Conservation (phyloP, 2,113 vertebrate species). For the Caretta caretta region DNA sequence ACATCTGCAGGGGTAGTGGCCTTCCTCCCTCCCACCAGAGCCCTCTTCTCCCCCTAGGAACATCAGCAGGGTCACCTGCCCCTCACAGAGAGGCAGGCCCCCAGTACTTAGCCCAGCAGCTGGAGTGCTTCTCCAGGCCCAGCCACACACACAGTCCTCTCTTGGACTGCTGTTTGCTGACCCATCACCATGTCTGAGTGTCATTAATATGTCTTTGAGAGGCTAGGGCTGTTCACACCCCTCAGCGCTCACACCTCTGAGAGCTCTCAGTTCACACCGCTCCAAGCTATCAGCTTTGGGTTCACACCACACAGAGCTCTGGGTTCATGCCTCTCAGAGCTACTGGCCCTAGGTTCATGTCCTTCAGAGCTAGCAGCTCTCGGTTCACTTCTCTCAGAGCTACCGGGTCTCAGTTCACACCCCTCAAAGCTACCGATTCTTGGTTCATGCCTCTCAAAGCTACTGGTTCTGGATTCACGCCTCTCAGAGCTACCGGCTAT, state of each 20-base stretch:
- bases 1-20: background rate
- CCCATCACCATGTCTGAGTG: background rate
- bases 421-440: too few species aligned
- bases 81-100: background rate
- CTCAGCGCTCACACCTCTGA: background rate
- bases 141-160: background rate
- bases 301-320: too few species aligned
- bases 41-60: background rate
- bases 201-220: background rate
- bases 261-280: too few species aligned
- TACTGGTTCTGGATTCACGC: too few species aligned
- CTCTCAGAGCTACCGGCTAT: too few species aligned
- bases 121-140: background rate
- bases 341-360: too few species aligned
- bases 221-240: background rate
- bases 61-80: background rate
- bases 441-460: too few species aligned
- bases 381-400: too few species aligned
- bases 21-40: background rate
- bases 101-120: background rate
- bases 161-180: background rate
- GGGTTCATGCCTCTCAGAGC: too few species aligned
- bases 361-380: too few species aligned
- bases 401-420: too few species aligned
- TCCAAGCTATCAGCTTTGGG: too few species aligned